Evolutionary conservation across 2,888 invertebrate species (phyloP), one percentile per base, ranked within the genome.

Genomic region (Melipona beecheii): DNA sequence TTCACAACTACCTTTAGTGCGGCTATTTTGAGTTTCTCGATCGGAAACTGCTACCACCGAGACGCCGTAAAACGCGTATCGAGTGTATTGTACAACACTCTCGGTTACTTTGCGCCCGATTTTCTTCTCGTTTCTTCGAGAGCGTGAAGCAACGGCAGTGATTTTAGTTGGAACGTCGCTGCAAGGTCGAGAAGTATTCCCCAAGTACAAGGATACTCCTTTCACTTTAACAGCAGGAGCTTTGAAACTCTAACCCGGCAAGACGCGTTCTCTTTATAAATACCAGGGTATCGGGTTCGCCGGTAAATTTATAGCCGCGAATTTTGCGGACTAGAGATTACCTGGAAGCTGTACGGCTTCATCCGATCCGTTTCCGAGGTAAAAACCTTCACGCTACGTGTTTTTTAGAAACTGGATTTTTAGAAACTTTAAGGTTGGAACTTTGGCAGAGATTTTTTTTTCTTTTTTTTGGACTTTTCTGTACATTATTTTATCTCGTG

Each of bases 221-320:
- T 87, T 86, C 77, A 81, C 78, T 79, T 83, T 79, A 68, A 52
- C 49, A 76, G 78, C 54, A 66, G 78, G 65, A 82, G 84, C 86
- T 86, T 80, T 75, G 84, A 83, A 87, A 87, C 85, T 78, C 78
- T 80, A 74, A 27, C 76, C 75, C 76, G 54, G 49, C 73, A 62
- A 78, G 79, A 68, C 77, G 69, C 82, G 75, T 80, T 74, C 73
- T 72, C 68, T 85, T 85, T 83, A 74, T 83, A 87, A 87, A 85
- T 83, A 72, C 56, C 62, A 31, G 36, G 60, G 74, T 78, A 81
- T 81, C 74, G 81, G 58, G 73, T 77, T 69, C 54, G 27, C 65
- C 36, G 60, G 31, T 71, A 70, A 83, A 83, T 81, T 81, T 83
- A 83, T 68, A 72, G 43, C 81, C 72, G 52, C 31, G 69, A 76